Evolutionary conservation across 1,140 invertebrate genomes (phyloP), one percentile per base, ranked within the genome.

Genomic region (Diabrotica virgifera): DNA sequence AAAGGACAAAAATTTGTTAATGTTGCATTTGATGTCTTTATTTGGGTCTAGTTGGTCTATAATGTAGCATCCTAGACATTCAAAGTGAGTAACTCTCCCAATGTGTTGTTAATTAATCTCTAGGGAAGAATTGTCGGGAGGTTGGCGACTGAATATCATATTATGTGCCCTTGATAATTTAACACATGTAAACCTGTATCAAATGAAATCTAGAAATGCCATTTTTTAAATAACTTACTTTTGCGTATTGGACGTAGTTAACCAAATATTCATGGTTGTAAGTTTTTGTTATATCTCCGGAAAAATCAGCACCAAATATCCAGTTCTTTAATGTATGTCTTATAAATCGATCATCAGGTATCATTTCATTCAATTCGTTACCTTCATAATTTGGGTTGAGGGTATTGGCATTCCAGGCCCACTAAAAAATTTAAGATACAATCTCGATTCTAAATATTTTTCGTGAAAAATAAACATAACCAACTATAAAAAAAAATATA

Each of bases 311-410:
- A 11, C 95, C 93, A 82, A 97, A 98, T 59, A 86, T 83, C 95
- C 95, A 98, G 72, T 92, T 83, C 9, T 85, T 74, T 24, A 89
- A 72, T 0, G 93, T 95, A 65, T 88, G 80, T 9, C 87, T 82
- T 59, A 97, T 92, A 57, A 98, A 90, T 8, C 91, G 81, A 76
- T 97, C 94, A 79, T 97, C 94, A 59, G 84, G 86, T 36, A 97
- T 89, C 87, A 94, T 92, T 58, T 80, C 79, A 8, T 82, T 82
- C 0, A 86, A 75, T 1, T 84, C 82, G 77, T 95, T 95, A 2
- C 89, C 91, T 80, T 97, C 95, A 78, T 96, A 93, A 75, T 95
- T 91, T 0, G 95, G 95, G 83, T 97, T 97, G 13, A 97, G 79
- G 0, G 93, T 94, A 24, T 85, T 91, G 0, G 90, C 95, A 6